phyloP scores from a whole-genome alignment of 2,888 invertebrate species.

The Clivina fossor region DNA sequence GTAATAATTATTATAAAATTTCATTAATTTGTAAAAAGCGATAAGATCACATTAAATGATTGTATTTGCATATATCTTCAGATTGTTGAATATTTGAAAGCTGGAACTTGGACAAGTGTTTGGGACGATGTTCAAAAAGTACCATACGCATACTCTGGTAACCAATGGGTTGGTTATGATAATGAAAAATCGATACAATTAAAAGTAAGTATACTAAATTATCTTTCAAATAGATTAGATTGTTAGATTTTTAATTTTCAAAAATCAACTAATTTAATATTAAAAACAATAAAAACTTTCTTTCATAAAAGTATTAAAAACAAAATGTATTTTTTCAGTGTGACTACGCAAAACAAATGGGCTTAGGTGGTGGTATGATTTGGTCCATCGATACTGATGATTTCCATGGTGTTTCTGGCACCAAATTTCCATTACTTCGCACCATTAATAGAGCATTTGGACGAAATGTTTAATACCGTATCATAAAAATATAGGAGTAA shows the following conservation, averaged over 20 bases:
- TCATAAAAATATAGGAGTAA: too few species aligned
- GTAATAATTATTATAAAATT: too few species aligned
- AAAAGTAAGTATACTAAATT: conserved; percentile 51
- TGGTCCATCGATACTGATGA: conserved; percentile 56
- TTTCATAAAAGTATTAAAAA: too few species aligned
- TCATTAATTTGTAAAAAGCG: too few species aligned
- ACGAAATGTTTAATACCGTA: conserved; percentile 4
- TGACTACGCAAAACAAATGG: conserved; percentile 43
- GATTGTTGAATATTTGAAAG: conserved; percentile 48
- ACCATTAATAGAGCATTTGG: conserved; percentile 17
- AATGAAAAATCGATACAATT: conserved; percentile 47
- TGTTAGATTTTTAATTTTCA: too few species aligned
- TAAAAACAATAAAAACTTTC: too few species aligned
- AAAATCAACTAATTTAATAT: too few species aligned
- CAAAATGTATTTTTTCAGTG: too few species aligned
- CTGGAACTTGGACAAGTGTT: conserved; percentile 46
- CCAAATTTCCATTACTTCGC: conserved; percentile 16
- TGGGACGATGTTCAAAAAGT: conserved; percentile 51
- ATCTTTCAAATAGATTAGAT: too few species aligned
- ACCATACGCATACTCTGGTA: conserved; percentile 52
- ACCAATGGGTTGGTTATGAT: conserved; percentile 53
- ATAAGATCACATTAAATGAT: too few species aligned
- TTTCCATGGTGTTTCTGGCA: conserved; percentile 44
- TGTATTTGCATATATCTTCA: too few species aligned
- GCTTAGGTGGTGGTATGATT: conserved; percentile 52